Base-by-base conservation (phyloP, 2,797 vertebrate species). In the Acrocephalus scirpaceus region DNA sequence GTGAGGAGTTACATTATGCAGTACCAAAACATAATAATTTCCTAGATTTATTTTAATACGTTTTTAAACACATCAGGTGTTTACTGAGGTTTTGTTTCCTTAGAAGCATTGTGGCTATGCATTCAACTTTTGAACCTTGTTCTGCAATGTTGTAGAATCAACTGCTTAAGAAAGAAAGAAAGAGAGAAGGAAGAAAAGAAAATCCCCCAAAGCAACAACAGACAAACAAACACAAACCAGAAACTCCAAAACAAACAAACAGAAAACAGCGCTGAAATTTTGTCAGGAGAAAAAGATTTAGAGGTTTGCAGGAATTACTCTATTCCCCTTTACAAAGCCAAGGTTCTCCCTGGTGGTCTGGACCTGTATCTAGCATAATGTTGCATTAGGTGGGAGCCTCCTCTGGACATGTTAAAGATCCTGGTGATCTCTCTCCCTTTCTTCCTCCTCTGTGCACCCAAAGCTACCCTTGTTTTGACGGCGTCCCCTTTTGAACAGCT, bases 61-160 rank as follows among this genome's bases (percentile, higher is more conserved):
- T 80, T 86, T 88, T 65, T 88, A 74, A 92, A 91, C 0, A 5
- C 29, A 54, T 86, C 69, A 88, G 62, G 58, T 75, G 16, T 69
- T 94, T 71, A 64, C 56, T n/a, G 57, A 64, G 48, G 34, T 87
- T 92, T 94, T 86, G 29, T 87, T 88, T 92, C 48, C 66, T 53
- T 86, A 69, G 45, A 91, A 95, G n/a, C 32, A n/a, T 30, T 84
- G 66, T 83, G 69, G 62, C 58, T 65, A 36, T 54, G 62, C 22
- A 11, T 53, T 84, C 50, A 87, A 67, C 54, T 86, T 94, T 80
- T 81, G 34, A 92, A 86, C 61, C 10, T 77, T 7, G 1, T 30
- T 92, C 64, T 87, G 22, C 12, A 67, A 44, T 30, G 30, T 20
- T 88, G 51, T 56, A 80, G 45, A 74, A 65, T 60, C 65, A 80